Evolutionary conservation across 2,888 invertebrate genomes (phyloP).

Genomic region (Sphaerophoria rueppellii): DNA sequence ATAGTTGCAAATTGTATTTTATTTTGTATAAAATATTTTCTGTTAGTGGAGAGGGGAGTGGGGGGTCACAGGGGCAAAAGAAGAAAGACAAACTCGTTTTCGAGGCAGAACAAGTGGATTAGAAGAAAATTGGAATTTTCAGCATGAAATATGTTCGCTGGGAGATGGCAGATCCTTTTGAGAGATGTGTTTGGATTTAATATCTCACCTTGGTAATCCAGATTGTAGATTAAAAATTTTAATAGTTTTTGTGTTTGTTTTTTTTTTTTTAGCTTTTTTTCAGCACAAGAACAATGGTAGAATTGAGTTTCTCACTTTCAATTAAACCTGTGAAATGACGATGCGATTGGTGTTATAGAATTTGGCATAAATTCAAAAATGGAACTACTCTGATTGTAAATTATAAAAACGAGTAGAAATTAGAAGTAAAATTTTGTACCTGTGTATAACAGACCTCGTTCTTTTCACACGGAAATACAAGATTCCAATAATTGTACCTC

Average conservation of each 20-base stretch:
- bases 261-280: neutral
- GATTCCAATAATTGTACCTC: too few relatives aligned
- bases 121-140: constrained; percentile 68
- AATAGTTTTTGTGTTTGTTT: constrained; percentile 33
- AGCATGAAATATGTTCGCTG: constrained; percentile 58
- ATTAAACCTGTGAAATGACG: neutral
- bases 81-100: constrained; percentile 17
- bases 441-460: too few relatives aligned
- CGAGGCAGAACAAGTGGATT: constrained; percentile 60
- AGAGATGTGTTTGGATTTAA: constrained; percentile 54
- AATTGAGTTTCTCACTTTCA: neutral
- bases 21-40: constrained; percentile 73
- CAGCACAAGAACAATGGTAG: neutral
- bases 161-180: constrained; percentile 18
- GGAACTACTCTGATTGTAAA: too few relatives aligned
- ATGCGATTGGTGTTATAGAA: neutral
- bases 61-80: neutral
- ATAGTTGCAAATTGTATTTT: constrained; percentile 75
- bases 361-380: neutral
- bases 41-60: constrained; percentile 22
- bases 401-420: too few relatives aligned
- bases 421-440: too few relatives aligned
- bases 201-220: constrained; percentile 61
- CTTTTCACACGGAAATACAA: too few relatives aligned
- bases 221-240: constrained; percentile 34